Evolutionary conservation across 2,113 vertebrate species (phyloP).

Genomic region (Camelus bactrianus): DNA sequence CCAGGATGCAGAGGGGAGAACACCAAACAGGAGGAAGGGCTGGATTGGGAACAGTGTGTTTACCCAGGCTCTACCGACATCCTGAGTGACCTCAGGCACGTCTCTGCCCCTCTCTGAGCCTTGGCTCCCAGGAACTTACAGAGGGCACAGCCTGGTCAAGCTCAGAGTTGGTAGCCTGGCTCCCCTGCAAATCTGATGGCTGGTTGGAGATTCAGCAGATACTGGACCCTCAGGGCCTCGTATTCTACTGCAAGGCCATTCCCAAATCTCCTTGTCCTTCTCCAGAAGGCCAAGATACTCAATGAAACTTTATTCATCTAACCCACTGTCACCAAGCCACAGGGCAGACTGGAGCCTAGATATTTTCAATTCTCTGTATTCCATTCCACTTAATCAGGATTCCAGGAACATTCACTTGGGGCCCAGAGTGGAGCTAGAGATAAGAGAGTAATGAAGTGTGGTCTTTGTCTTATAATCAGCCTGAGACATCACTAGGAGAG

Average conservation of each 20-base stretch:
- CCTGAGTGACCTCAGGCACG: background rate
- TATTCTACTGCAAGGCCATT: background rate
- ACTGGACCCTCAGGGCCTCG: background rate
- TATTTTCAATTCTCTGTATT: background rate
- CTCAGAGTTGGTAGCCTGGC: background rate
- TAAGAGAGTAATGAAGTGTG: background rate
- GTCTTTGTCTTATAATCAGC: background rate
- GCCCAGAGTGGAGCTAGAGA: background rate
- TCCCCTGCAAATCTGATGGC: background rate
- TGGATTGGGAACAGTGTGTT: accelerated
- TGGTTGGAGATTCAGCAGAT: background rate
- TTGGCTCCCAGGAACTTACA: background rate
- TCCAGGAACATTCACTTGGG: background rate
- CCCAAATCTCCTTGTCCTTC: background rate
- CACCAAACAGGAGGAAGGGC: background rate
- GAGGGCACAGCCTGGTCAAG: background rate
- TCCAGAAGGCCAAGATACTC: background rate
- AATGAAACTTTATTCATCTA: background rate
- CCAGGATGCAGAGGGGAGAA: background rate
- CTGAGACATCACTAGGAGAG: background rate
- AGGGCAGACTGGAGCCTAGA: background rate
- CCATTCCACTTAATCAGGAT: background rate
- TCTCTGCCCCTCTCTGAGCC: background rate
- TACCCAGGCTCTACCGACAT: background rate
- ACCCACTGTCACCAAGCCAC: background rate